Conservation (phyloP, 2,113 vertebrate species). For the Parus major region DNA sequence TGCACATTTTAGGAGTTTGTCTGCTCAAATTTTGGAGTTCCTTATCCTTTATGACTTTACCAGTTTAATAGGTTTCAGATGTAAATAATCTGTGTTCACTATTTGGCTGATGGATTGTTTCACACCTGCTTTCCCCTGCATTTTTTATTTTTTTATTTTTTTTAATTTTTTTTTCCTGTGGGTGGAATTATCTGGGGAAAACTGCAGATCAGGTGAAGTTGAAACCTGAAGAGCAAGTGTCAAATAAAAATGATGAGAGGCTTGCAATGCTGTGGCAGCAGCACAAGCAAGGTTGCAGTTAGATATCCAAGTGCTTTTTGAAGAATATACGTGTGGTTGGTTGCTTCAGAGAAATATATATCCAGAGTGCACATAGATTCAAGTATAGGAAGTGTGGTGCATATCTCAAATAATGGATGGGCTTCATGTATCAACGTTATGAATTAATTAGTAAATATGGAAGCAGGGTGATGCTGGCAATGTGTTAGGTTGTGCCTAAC, state of each 20-base stretch:
- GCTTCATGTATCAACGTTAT: not conserved
- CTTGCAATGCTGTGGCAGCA: not conserved
- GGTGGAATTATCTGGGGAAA: not conserved
- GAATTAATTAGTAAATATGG: not conserved
- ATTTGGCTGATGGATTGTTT: not conserved
- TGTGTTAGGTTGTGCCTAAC: not conserved
- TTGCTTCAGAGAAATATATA: not conserved
- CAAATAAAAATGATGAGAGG: not conserved
- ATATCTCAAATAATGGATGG: not conserved
- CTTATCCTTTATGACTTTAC: not conserved
- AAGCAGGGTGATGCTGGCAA: not conserved
- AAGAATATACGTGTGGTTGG: fast-evolving
- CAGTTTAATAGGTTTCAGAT: not conserved
- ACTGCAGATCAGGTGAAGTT: not conserved
- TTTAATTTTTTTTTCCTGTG: not conserved
- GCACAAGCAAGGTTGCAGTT: not conserved
- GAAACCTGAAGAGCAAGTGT: not conserved
- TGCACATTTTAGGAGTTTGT: not conserved
- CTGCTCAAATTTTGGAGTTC: not conserved
- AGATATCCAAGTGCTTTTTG: not conserved
- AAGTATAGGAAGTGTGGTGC: not conserved
- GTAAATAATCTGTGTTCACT: not conserved
- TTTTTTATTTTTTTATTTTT: not conserved
- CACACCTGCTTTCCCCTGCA: not conserved
- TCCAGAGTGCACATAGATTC: not conserved